A percentile compares a stretch with the other conserved stretches of the same genome.
These are phyloP conservation scores for Neosalanx taihuensis DNA, from an alignment of 2,797 vertebrate species.

Conservation along the genomic window DNA sequence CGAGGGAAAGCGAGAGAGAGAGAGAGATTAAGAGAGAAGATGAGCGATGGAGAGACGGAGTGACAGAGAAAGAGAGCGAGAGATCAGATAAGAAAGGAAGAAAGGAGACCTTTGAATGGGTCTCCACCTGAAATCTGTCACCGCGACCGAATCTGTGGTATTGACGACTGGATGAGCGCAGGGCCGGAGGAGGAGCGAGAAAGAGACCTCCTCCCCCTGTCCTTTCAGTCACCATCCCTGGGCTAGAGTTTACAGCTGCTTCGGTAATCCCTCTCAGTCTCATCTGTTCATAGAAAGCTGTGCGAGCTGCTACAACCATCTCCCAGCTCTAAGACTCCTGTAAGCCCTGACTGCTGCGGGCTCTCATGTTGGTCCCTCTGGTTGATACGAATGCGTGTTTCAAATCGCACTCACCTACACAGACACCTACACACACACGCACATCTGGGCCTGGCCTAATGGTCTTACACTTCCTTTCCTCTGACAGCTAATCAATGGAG, in stretches of 20 bases:
- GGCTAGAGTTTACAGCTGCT: too few species aligned
- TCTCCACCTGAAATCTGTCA: not conserved
- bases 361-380: too few species aligned
- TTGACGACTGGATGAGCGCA: not conserved
- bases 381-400: not conserved
- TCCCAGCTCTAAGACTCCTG: not conserved
- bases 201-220: too few species aligned
- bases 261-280: too few species aligned
- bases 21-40: not conserved
- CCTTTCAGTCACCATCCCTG: too few species aligned
- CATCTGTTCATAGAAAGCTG: too few species aligned
- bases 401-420: not conserved
- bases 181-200: too few species aligned
- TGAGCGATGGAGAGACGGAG: not conserved
- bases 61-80: not conserved
- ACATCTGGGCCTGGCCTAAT: not conserved
- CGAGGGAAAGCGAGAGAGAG: too few species aligned
- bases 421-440: not conserved
- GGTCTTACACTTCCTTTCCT: not conserved
- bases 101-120: not conserved
- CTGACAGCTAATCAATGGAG: slow-evolving; percentile 2
- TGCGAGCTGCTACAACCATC: too few species aligned
- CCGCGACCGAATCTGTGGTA: not conserved
- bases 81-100: not conserved
- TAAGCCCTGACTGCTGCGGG: not conserved